Percentiles rank a stretch among this genome's conserved stretches.
These are phyloP conservation scores for Seira sanloemensis DNA, from an alignment of 2,888 invertebrate species.

Conservation along the genomic window DNA sequence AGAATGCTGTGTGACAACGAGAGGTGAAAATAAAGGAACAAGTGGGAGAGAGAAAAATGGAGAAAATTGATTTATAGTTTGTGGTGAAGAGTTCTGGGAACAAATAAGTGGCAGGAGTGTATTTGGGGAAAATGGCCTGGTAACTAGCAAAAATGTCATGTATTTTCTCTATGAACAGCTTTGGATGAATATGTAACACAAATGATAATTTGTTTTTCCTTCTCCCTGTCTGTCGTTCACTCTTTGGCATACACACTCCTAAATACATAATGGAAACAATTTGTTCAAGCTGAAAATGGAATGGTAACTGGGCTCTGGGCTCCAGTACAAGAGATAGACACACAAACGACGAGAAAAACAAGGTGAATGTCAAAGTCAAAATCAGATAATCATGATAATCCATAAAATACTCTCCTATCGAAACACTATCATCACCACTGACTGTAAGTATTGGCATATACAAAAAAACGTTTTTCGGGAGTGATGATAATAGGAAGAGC, in stretches of 20 bases:
- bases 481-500: slow-evolving; percentile 1
- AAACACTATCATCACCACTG: not conserved
- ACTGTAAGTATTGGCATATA: not conserved
- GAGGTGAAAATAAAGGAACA: too few relatives aligned
- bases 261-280: not conserved
- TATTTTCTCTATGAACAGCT: not conserved
- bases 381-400: slow-evolving; percentile 4
- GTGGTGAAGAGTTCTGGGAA: too few relatives aligned
- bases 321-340: not conserved
- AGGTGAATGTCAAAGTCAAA: slow-evolving; percentile 37
- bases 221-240: not conserved
- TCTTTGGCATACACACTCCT: not conserved
- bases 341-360: not conserved
- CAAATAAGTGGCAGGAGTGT: not conserved
- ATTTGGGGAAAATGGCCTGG: not conserved
- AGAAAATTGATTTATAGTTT: too few relatives aligned
- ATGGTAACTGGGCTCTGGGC: not conserved
- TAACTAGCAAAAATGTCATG: not conserved
- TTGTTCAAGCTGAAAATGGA: not conserved
- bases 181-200: not conserved
- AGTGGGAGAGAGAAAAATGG: too few relatives aligned
- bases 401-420: not conserved
- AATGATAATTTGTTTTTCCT: not conserved
- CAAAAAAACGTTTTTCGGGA: not conserved
- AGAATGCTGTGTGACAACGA: too few relatives aligned